phyloP scores from a whole-genome alignment of 1,140 invertebrate species.

The Chrysomallon squamiferum region DNA sequence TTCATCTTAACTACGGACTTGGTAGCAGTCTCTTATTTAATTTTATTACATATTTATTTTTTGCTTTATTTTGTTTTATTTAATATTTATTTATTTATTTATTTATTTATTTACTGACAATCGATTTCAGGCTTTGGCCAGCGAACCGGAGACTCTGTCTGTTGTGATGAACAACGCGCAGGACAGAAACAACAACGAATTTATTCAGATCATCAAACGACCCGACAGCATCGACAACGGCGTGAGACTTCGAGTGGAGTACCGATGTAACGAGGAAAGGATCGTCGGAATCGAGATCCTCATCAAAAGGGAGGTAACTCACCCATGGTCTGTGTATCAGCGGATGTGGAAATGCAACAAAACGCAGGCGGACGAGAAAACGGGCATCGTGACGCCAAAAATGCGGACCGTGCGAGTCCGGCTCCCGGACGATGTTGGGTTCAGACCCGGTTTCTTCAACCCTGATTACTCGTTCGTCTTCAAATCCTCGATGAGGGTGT shows the following conservation, averaged over 20 bases:
- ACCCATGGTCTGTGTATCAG: not conserved
- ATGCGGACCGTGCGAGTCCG: slow-evolving; percentile 4
- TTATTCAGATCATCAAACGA: not conserved
- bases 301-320: not conserved
- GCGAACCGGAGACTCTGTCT: not conserved
- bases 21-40: no score
- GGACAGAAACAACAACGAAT: not conserved
- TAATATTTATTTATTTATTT: no score
- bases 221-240: slow-evolving; percentile 2
- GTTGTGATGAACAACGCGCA: not conserved
- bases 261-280: not conserved
- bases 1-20: no score
- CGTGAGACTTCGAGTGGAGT: not conserved
- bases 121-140: not conserved
- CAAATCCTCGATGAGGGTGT: not conserved
- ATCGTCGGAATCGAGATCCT: not conserved
- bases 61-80: no score
- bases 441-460: slow-evolving; percentile 10
- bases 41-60: no score
- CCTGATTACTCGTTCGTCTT: not conserved
- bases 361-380: not conserved
- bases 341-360: not conserved
- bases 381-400: not conserved
- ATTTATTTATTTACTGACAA: no score
- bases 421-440: slow-evolving; percentile 13